phyloP scores from a whole-genome alignment of 2,888 invertebrate genomes.

The Lithosia quadra region DNA sequence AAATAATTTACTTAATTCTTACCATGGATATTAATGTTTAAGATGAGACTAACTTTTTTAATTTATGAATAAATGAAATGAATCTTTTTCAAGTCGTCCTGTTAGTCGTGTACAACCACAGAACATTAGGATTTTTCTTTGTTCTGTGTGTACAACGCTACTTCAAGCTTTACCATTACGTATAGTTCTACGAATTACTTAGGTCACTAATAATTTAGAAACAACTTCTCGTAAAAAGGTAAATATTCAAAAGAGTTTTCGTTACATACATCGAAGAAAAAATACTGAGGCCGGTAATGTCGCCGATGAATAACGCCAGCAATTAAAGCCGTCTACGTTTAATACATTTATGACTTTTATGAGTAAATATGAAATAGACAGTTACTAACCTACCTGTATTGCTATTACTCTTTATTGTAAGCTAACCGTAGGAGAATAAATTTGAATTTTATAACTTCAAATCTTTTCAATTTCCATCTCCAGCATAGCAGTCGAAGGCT shows the following conservation, averaged over 20 bases:
- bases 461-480: too few species aligned
- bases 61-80: too few species aligned
- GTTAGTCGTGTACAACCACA: too few species aligned
- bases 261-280: background rate
- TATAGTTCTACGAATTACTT: background rate
- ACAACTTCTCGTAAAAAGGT: background rate
- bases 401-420: background rate
- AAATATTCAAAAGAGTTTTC: background rate
- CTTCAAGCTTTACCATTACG: background rate
- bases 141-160: background rate
- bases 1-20: too few species aligned
- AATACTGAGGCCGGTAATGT: background rate
- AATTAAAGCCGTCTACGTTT: constrained; percentile 10
- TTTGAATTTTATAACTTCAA: background rate
- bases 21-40: too few species aligned
- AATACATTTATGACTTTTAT: background rate
- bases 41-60: too few species aligned
- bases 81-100: too few species aligned
- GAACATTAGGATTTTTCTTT: too few species aligned
- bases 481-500: too few species aligned
- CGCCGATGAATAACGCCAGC: background rate
- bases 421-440: background rate
- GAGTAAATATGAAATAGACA: constrained; percentile 24
- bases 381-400: constrained; percentile 33
- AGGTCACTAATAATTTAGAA: background rate